These are phyloP conservation scores for Epinephelus fuscoguttatus DNA, from an alignment of 2,113 vertebrate species.

Conservation along the genomic window DNA sequence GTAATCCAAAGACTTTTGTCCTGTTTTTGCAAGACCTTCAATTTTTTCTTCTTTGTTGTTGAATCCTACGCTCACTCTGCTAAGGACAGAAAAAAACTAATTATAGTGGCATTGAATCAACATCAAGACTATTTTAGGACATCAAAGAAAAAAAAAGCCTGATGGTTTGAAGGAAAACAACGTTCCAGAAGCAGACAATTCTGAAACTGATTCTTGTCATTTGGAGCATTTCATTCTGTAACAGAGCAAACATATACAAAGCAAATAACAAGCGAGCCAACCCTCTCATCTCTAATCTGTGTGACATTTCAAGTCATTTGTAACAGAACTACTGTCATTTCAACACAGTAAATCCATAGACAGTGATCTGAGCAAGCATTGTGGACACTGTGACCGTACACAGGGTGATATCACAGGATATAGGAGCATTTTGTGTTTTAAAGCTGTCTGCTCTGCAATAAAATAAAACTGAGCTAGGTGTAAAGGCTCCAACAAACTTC, in stretches of 20 bases:
- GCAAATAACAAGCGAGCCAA: not conserved
- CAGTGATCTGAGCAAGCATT: slow-evolving; percentile 23
- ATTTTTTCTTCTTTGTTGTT: slow-evolving; percentile 4
- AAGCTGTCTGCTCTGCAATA: slow-evolving; percentile 46
- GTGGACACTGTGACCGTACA: slow-evolving; percentile 78
- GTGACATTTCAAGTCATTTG: slow-evolving; percentile 49
- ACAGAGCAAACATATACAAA: not conserved
- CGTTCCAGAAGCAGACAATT: not conserved
- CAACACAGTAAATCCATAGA: slow-evolving; percentile 39
- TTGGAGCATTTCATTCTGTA: not conserved
- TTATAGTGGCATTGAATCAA: not conserved
- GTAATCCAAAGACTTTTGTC: slow-evolving; percentile 1
- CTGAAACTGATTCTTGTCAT: not conserved
- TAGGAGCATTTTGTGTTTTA: slow-evolving; percentile 36
- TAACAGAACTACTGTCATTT: slow-evolving; percentile 24
- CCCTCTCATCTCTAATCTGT: slow-evolving; percentile 32
- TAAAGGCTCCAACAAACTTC: slow-evolving; percentile 17
- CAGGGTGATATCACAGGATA: slow-evolving; percentile 43
- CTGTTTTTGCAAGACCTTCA: not conserved
- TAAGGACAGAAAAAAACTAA: not conserved
- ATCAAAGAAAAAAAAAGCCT: not conserved
- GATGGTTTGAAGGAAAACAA: not conserved
- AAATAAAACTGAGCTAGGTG: slow-evolving; percentile 32
- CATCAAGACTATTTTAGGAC: not conserved
- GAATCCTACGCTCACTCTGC: slow-evolving; percentile 1